Conservation (phyloP, 2,888 invertebrate genomes). For the Operophtera brumata region DNA sequence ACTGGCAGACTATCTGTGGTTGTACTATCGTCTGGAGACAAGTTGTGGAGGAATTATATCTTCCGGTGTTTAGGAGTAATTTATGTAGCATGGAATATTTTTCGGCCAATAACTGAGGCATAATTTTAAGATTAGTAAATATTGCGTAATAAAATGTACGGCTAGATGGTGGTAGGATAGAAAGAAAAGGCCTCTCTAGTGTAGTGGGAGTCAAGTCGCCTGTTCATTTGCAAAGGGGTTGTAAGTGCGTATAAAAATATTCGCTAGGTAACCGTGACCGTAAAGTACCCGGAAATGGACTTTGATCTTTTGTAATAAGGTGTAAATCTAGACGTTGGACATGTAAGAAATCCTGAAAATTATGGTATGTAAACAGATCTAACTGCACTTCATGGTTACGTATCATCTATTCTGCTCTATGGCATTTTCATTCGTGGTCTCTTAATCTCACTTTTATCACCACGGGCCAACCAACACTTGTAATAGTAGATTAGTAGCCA, state of each 20-base stretch:
- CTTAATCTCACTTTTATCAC: too few relatives aligned
- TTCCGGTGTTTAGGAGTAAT: slow-evolving; percentile 6
- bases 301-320: background rate
- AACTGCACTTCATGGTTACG: too few relatives aligned
- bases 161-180: background rate
- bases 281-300: too few relatives aligned
- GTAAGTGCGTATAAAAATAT: too few relatives aligned
- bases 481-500: too few relatives aligned
- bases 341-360: background rate
- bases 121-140: background rate
- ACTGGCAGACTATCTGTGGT: slow-evolving; percentile 4
- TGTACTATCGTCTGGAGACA: slow-evolving; percentile 1
- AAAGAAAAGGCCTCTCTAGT: background rate
- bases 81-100: background rate
- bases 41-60: slow-evolving; percentile 5
- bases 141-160: too few relatives aligned
- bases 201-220: background rate
- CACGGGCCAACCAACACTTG: too few relatives aligned
- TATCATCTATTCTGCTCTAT: too few relatives aligned
- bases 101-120: background rate
- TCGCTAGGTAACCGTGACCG: too few relatives aligned
- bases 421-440: too few relatives aligned
- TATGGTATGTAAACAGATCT: background rate
- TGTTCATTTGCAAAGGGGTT: too few relatives aligned
- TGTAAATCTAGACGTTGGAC: background rate